Evolutionary conservation across 2,797 vertebrate genomes (phyloP).

Genomic region (Octomys mimax): DNA sequence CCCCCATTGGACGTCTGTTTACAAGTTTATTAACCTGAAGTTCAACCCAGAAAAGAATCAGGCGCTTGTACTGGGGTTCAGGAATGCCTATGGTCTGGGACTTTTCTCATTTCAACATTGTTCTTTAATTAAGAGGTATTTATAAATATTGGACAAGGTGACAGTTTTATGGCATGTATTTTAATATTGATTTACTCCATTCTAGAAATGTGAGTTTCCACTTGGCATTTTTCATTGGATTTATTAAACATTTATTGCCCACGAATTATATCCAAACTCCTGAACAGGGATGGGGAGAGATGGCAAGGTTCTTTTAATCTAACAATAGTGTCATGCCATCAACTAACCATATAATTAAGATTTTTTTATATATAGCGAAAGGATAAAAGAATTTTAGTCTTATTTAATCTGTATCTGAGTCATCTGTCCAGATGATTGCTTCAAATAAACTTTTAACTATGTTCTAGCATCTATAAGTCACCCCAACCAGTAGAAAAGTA

Average conservation of each 20-base stretch:
- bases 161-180: constrained; percentile 26
- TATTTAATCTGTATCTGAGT: constrained; percentile 29
- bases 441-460: not conserved
- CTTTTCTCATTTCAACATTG: constrained; percentile 9
- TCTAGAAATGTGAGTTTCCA: not conserved
- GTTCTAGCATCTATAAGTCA: not conserved
- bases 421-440: not conserved
- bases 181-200: not conserved
- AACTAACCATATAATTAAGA: not conserved
- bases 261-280: not conserved
- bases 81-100: not conserved
- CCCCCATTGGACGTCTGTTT: constrained; percentile 19
- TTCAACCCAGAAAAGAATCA: constrained; percentile 19
- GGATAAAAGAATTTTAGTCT: constrained; percentile 13
- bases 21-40: constrained; percentile 10
- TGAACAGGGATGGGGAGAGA: not conserved
- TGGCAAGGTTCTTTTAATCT: not conserved
- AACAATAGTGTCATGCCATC: not conserved
- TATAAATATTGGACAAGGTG: not conserved
- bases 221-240: not conserved
- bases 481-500: not conserved
- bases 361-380: not conserved
- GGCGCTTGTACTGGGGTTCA: not conserved
- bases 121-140: constrained; percentile 47
- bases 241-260: constrained; percentile 6